Base-by-base conservation (phyloP, 2,888 invertebrate genomes). In the Adelognathus sp. region DNA sequence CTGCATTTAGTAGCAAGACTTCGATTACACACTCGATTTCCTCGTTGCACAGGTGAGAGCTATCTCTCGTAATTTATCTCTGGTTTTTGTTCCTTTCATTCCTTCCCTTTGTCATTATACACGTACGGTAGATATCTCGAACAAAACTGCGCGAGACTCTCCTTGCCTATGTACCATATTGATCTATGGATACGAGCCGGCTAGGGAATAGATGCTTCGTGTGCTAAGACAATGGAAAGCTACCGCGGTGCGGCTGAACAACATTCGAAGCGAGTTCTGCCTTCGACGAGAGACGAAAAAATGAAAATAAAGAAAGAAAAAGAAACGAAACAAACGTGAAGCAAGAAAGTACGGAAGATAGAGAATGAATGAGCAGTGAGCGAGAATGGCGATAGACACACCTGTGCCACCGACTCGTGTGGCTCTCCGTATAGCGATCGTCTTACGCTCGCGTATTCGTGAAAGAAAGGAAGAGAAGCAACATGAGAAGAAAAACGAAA, bases 261-360 rank as follows among this genome's bases (percentile, higher is more conserved):
- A 80, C 83, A 77, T 82, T 82, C 72, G 79, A 83, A 81, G 82
- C 80, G 83, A 81, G 81, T 81, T 81, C 70, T 21, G 81, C 67
- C 71, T 82, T 75, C 78, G 11, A 56, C 18, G 70, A 78, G 82
- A 82, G 79, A 77, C 81, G 81, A 81, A 79, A 80, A 46, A 36
- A 44, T 31, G 39, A 2, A 29, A 41, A 31, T 14, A 21, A 44
- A n/a, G 56, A 21, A 58, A 44, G 18, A 56, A 69, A 27, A 54
- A n/a, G n/a, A n/a, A n/a, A n/a, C n/a, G n/a, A n/a, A n/a, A n/a
- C n/a, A n/a, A 3, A 9, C 46, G 4, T 80, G 63, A 78, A 33
- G 67, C 82, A 77, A 82, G 77, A 58, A 72, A 78, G 27, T 46
- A 60, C 70, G 64, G 50, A 70, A 58, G 56, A 63, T 36, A 80